A percentile compares a stretch with the other conserved stretches of the same genome.
Conservation (phyloP, 1,140 invertebrate species). For the Teleopsis dalmanni region DNA sequence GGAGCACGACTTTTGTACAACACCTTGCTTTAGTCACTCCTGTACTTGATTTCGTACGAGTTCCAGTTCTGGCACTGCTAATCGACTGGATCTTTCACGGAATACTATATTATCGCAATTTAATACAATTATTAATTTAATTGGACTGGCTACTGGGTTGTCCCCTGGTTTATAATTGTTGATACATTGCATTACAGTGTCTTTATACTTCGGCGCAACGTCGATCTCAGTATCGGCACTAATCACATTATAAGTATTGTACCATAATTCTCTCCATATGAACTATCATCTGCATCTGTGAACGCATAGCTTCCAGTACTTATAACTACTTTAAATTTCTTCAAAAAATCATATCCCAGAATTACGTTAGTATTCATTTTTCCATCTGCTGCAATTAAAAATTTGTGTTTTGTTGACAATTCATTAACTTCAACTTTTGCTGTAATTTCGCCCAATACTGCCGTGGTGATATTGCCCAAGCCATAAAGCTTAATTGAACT, state of each 20-base stretch:
- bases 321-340: conserved; percentile 6
- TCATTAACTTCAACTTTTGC: neutral
- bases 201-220: neutral
- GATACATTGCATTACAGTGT: neutral
- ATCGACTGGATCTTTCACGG: conserved; percentile 22
- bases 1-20: conserved; percentile 17
- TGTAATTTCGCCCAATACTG: conserved; percentile 1
- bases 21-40: conserved; percentile 16
- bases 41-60: conserved; percentile 45
- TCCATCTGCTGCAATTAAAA: conserved; percentile 3
- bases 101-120: conserved; percentile 15
- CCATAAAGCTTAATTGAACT: neutral
- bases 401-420: neutral
- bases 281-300: neutral
- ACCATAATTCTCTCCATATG: neutral
- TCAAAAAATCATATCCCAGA: conserved; percentile 4
- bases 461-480: conserved; percentile 3
- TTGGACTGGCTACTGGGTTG: neutral
- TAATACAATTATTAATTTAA: conserved; percentile 4
- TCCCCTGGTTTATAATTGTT: conserved; percentile 11
- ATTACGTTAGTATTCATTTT: conserved; percentile 3
- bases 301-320: neutral
- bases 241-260: neutral
- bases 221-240: neutral
- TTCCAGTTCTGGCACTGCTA: conserved; percentile 25